A percentile compares a stretch with the other conserved stretches of the same genome.
These are phyloP conservation scores for Coregonus clupeaformis DNA, from an alignment of 2,113 vertebrate species.

Conservation along the genomic window DNA sequence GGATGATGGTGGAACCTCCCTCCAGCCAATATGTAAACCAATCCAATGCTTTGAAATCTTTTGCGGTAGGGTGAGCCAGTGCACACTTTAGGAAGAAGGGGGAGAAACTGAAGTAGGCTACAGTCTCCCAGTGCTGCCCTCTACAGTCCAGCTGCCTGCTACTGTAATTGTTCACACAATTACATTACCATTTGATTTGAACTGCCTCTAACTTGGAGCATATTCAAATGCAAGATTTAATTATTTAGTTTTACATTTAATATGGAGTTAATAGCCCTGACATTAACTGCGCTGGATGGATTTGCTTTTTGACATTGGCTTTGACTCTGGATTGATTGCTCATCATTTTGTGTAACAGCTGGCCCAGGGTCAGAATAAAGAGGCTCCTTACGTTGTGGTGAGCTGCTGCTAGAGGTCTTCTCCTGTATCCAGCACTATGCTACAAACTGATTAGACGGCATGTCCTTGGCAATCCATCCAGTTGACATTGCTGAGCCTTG, in stretches of 20 bases:
- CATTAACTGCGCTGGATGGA: not conserved
- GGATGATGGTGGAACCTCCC: too few relatives aligned
- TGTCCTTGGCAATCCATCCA: constrained; percentile 1
- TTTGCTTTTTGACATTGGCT: not conserved
- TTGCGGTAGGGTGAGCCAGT: too few relatives aligned
- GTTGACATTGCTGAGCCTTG: not conserved
- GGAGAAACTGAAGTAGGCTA: too few relatives aligned
- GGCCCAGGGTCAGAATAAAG: constrained; percentile 2
- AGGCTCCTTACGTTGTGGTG: not conserved
- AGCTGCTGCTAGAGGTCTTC: constrained; percentile 13
- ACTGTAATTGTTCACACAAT: too few relatives aligned
- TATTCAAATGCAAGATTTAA: not conserved
- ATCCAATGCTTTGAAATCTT: too few relatives aligned
- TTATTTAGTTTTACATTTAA: not conserved
- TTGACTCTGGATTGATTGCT: not conserved
- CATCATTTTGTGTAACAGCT: constrained; percentile 1
- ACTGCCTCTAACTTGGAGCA: not conserved
- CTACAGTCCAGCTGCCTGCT: too few relatives aligned
- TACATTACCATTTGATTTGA: too few relatives aligned
- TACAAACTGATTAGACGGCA: constrained; percentile 8
- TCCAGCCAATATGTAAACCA: too few relatives aligned
- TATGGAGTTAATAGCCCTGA: not conserved
- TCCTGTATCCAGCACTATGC: not conserved
- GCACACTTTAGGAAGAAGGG: too few relatives aligned
- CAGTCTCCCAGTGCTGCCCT: too few relatives aligned